Evolutionary conservation across 1,140 invertebrate species (phyloP).

Genomic region (Bombus picipes): DNA sequence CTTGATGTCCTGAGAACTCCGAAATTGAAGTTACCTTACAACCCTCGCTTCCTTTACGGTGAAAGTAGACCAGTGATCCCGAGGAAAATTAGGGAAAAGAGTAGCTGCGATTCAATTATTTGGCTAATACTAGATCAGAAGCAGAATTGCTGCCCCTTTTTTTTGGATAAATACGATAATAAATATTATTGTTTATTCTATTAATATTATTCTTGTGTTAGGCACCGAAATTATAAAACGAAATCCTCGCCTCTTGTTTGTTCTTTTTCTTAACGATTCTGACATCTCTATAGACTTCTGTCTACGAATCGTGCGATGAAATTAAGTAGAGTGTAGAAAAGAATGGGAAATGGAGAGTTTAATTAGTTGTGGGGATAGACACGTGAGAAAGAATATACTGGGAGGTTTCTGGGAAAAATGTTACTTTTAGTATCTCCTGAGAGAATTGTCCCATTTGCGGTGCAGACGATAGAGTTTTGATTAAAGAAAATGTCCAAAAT

Average conservation of each 20-base stretch:
- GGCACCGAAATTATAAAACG: too few relatives aligned
- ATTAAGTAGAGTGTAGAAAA: too few relatives aligned
- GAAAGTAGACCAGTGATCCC: not conserved
- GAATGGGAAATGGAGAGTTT: not conserved
- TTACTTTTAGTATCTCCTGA: not conserved
- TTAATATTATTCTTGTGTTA: too few relatives aligned
- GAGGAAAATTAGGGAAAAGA: not conserved
- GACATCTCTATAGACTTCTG: too few relatives aligned
- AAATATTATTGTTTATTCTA: too few relatives aligned
- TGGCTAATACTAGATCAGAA: too few relatives aligned
- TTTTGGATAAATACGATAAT: too few relatives aligned
- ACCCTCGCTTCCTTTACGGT: not conserved
- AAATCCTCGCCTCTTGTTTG: too few relatives aligned
- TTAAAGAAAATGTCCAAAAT: not conserved
- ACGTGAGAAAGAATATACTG: not conserved
- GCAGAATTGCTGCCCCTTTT: too few relatives aligned
- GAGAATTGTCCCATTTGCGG: not conserved
- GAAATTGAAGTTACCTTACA: not conserved
- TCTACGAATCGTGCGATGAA: too few relatives aligned
- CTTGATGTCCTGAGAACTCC: not conserved
- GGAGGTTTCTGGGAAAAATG: not conserved
- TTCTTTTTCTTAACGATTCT: too few relatives aligned
- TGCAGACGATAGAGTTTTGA: not conserved
- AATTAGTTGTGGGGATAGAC: not conserved
- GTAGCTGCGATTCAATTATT: not conserved